phyloP scores from a whole-genome alignment of 1,140 invertebrate species.

The Helicoverpa zea region DNA sequence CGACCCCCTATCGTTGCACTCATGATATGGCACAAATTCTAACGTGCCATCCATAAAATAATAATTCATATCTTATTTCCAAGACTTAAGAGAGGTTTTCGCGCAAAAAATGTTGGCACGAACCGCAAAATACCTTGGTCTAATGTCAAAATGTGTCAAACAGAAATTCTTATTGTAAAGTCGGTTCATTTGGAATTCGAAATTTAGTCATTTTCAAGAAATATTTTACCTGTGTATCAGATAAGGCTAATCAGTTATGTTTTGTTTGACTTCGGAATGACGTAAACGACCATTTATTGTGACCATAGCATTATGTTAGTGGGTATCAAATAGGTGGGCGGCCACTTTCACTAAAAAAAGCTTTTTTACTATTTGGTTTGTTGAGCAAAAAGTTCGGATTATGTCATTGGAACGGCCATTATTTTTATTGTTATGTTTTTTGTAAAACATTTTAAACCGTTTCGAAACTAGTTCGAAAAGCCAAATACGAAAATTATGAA shows the following conservation, averaged over 20 bases:
- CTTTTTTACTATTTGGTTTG: conserved; percentile 27
- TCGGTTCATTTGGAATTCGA: conserved; percentile 44
- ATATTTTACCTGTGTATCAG: conserved; percentile 74
- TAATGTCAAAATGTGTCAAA: conserved; percentile 40
- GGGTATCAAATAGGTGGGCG: conserved; percentile 53
- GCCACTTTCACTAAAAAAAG: conserved; percentile 59
- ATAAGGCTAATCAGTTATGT: conserved; percentile 82
- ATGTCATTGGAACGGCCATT: conserved; percentile 38
- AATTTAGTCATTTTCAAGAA: conserved; percentile 77
- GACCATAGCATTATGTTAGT: conserved; percentile 35
- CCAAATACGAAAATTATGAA: conserved; percentile 40
- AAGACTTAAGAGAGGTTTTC: conserved; percentile 53
- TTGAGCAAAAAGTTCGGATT: conserved; percentile 44
- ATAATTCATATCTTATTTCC: conserved; percentile 26
- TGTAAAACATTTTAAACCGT: conserved; percentile 13
- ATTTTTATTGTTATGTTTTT: conserved; percentile 36
- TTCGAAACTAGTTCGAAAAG: conserved; percentile 32
- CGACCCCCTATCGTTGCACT: conserved; percentile 53
- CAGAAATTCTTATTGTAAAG: conserved; percentile 38
- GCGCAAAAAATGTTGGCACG: background rate
- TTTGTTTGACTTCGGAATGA: conserved; percentile 75
- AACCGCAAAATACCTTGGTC: background rate
- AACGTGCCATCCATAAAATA: conserved; percentile 7
- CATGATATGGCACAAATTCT: conserved; percentile 22
- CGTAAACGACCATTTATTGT: conserved; percentile 65